Evolutionary conservation across 2,888 invertebrate genomes (phyloP), one percentile per base, ranked within the genome.

Genomic region (Parelbella ahira): DNA sequence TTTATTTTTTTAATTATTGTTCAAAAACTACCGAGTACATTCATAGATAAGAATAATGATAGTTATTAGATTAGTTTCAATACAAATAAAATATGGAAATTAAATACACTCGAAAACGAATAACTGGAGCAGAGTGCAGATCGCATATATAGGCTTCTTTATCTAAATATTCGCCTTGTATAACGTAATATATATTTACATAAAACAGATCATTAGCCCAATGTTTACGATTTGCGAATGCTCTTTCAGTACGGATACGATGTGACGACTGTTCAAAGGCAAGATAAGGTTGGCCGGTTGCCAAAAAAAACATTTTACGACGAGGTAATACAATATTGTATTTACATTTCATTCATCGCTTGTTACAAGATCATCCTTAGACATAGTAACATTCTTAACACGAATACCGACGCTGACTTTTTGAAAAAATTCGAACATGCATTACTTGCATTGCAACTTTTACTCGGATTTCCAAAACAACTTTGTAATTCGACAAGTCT

Each of bases 331-430:
- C 12, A 8, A n/a, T n/a, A n/a, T 18, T 18, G 6, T 32, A 24
- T 39, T 39, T 32, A 39, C 25, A 20, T 39, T 39, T 8, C 11
- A 39, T 20, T 25, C 12, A 30, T 20, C 6, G 7, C 19, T 20
- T 8, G 2, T 9, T 8, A 11, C 4, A 20, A 11, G 23, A 11
- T 24, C 6, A 29, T 12, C 25, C 6, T n/a, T n/a, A n/a, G n/a
- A n/a, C n/a, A n/a, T n/a, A 6, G 9, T 8, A 23, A 7, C 6
- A 11, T 39, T 8, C 25, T 6, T 2, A 12, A 32, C 18, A 12
- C 9, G 20, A 39, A 32, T 39, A 8, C 39, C 9, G 39, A 39
- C 32, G 39, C 39, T 12, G n/a, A n/a, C n/a, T n/a, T n/a, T n/a
- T n/a, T n/a, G n/a, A n/a, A n/a, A n/a, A n/a, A n/a, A n/a, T n/a